Evolutionary conservation across 2,113 vertebrate genomes (phyloP).

Genomic region (Gymnogyps californianus): DNA sequence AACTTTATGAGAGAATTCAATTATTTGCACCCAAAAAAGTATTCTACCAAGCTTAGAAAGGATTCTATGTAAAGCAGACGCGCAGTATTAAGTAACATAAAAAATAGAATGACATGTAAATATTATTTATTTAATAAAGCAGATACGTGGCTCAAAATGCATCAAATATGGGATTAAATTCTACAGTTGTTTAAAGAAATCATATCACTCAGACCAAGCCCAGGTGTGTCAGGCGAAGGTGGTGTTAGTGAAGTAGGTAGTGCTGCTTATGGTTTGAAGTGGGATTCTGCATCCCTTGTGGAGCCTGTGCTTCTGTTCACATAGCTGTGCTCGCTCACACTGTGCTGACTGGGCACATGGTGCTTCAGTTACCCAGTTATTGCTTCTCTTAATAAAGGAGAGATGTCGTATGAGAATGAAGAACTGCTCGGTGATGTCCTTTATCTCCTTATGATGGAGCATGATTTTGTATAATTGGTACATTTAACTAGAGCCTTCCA

Average conservation of each 20-base stretch:
- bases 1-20: not conserved
- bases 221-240: not conserved
- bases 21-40: not conserved
- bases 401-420: not conserved
- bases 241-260: not conserved
- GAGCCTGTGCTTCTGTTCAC: not conserved
- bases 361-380: not conserved
- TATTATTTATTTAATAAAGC: not conserved
- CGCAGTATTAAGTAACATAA: not conserved
- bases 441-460: not conserved
- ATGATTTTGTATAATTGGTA: not conserved
- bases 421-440: not conserved
- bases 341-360: not conserved
- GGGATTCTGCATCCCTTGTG: not conserved
- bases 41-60: not conserved
- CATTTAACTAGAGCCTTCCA: not conserved
- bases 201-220: not conserved
- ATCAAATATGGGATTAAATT: not conserved
- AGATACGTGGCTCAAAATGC: not conserved
- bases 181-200: not conserved
- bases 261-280: not conserved
- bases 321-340: rapidly evolving
- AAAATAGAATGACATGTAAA: not conserved
- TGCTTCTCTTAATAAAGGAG: not conserved
- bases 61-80: not conserved